These are phyloP conservation scores for Chrysomela aeneicollis DNA, from an alignment of 2,888 invertebrate species.

Conservation along the genomic window DNA sequence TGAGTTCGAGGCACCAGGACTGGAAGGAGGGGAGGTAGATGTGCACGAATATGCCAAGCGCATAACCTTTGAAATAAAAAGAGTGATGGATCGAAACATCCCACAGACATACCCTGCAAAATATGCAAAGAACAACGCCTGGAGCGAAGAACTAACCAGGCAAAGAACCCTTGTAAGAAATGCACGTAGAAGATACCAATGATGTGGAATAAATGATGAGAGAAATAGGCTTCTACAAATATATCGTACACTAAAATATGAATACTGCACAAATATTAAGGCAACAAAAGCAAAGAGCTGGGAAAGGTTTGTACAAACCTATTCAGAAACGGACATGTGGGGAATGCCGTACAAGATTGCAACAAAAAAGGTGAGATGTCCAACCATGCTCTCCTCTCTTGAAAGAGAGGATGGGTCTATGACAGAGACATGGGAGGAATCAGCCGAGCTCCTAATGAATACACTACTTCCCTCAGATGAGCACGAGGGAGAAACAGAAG, in stretches of 20 bases:
- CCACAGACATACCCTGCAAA: background rate
- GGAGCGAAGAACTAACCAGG: background rate
- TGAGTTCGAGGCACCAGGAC: no score
- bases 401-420: slow-evolving; percentile 13
- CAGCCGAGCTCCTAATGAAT: background rate
- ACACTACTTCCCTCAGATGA: background rate
- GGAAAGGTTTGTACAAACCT: background rate
- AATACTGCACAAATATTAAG: background rate
- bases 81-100: background rate
- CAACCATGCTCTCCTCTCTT: background rate
- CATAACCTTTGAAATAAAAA: background rate
- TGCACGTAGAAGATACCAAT: slow-evolving; percentile 1
- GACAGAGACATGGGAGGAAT: slow-evolving; percentile 16
- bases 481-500: background rate
- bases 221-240: background rate
- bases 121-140: background rate
- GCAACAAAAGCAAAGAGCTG: slow-evolving; percentile 14
- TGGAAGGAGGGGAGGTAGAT: no score
- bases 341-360: no score
- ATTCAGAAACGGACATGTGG: background rate
- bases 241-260: background rate
- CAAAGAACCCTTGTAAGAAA: background rate
- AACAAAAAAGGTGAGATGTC: no score
- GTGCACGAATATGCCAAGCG: no score
- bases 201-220: background rate